Evolutionary conservation across 1,140 invertebrate species (phyloP).

Genomic region (Drosophila eugracilis): DNA sequence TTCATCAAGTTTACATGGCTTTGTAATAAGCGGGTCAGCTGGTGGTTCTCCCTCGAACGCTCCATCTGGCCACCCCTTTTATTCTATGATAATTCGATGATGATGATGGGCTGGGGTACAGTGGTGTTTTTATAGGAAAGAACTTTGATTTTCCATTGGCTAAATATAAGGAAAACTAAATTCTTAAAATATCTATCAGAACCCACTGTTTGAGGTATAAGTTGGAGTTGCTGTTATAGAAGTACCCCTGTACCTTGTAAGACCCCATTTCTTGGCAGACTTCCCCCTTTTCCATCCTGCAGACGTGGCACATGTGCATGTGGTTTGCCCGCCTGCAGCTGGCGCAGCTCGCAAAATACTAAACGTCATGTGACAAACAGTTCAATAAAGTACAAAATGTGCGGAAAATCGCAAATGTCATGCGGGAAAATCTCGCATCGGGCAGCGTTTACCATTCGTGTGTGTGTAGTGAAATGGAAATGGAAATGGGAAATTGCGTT

Average conservation of each 20-base stretch:
- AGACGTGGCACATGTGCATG: constrained; percentile 1
- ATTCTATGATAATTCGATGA: constrained; percentile 29
- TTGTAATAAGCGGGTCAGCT: constrained; percentile 60
- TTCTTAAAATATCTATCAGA: no score
- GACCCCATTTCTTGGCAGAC: not conserved
- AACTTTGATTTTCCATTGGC: no score
- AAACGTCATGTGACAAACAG: constrained; percentile 78
- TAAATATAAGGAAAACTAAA: no score
- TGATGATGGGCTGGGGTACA: constrained; percentile 6
- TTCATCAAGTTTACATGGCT: constrained; percentile 81
- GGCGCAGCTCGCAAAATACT: constrained; percentile 54
- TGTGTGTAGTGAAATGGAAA: constrained; percentile 63
- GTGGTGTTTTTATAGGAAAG: no score
- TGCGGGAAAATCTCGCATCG: constrained; percentile 67
- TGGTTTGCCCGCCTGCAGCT: constrained; percentile 18
- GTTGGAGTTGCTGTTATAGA: not conserved
- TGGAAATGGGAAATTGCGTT: constrained; percentile 70
- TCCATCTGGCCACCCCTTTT: constrained; percentile 4
- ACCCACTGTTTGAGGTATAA: no score
- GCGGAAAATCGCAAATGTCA: constrained; percentile 84
- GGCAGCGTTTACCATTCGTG: constrained; percentile 66
- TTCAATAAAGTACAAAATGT: constrained; percentile 84
- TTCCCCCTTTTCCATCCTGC: constrained; percentile 1
- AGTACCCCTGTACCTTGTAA: not conserved
- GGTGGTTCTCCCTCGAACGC: constrained; percentile 9